Evolutionary conservation across 2,888 invertebrate genomes (phyloP), one percentile per base, ranked within the genome.

Genomic region (Agrochola circellaris): DNA sequence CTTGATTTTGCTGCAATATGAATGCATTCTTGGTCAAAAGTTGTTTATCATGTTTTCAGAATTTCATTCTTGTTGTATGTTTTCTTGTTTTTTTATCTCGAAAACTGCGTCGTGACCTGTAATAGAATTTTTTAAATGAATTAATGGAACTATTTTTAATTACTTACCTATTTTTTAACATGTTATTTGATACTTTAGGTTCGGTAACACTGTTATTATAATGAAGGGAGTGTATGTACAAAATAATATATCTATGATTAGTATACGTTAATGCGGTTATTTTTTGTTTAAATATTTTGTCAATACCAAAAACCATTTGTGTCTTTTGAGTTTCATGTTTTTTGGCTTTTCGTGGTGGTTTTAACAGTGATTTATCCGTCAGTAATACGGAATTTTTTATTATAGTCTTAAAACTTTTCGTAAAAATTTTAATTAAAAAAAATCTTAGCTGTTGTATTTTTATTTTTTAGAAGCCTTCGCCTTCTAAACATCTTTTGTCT

Each of bases 81-180:
- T 7, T 23, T 34, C 60, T 30, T 8, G 4, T 23, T 20, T 9
- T 9, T 20, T 26, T 11, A 1, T 15, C 17, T 61, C 23, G 15
- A 34, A n/a, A 20, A 0, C 26, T 48, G 42, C 20, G 23, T 23
- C 7, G 23, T 15, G 4, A 69, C 26, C 82, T 82, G 82, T 75
- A 82, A 82, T 69, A 58, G 20, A 81, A 75, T 61, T 65, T 72
- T 68, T 82, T 56, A 26, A 75, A 82, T 82, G n/a, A 82, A 45
- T 65, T 61, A 9, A 54, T 11, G 23, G 80, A 54, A 54, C 11
- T 70, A 42, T 54, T 30, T 23, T 38, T 34, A n/a, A 30, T 61
- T 4, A 9, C 17, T 34, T 56, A 71, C 51, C 56, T 61, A 83
- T 17, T 48, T 65, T 42, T 54, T 1, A 42, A 8, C 4, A 42